Percentiles rank a stretch among this genome's conserved stretches.
Conservation (phyloP, 1,140 invertebrate genomes). For the Procambarus virginalis region DNA sequence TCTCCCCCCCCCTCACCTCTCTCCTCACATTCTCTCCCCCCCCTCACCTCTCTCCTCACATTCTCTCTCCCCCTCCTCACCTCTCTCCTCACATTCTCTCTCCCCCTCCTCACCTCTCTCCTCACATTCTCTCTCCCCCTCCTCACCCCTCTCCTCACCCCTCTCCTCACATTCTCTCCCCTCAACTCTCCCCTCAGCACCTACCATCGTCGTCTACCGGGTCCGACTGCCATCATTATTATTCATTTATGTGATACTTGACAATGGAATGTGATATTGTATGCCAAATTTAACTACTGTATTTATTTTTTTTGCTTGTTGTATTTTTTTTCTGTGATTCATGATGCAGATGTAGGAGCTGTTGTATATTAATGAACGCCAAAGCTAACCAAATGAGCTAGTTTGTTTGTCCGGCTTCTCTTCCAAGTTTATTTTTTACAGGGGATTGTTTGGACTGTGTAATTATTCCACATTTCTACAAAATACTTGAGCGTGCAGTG, state of each 20-base stretch:
- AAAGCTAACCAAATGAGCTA: constrained; percentile 40
- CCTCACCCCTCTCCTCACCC: neutral
- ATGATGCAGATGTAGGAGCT: constrained; percentile 25
- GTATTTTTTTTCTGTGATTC: neutral
- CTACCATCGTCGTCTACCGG: neutral
- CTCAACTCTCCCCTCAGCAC: neutral
- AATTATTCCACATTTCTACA: constrained; percentile 39
- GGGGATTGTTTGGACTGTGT: constrained; percentile 38
- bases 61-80: neutral
- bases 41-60: neutral
- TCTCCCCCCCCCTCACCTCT: neutral
- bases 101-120: no score
- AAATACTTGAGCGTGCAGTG: neutral
- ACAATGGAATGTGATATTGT: constrained; percentile 51
- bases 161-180: neutral
- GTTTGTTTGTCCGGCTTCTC: constrained; percentile 38
- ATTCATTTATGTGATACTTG: constrained; percentile 37
- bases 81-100: neutral
- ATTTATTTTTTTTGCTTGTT: constrained; percentile 16
- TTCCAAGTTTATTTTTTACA: neutral
- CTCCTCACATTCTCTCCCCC: no score
- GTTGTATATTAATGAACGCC: constrained; percentile 44
- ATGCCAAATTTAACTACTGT: constrained; percentile 43
- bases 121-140: neutral
- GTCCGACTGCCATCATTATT: neutral